Conservation (phyloP, 1,140 invertebrate species). For the Uloborus diversus region DNA sequence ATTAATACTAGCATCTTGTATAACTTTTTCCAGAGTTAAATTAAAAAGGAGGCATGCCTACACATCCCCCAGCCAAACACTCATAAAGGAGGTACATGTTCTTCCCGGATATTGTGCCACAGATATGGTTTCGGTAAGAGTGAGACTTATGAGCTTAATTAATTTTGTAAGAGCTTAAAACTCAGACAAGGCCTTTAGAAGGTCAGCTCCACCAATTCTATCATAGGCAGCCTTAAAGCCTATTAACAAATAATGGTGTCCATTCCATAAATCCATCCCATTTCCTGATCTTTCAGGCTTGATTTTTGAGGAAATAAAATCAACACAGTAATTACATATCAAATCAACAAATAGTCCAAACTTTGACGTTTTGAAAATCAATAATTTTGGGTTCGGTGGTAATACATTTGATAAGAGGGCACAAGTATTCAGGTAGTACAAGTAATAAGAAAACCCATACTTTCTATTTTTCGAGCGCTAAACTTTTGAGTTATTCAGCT, state of each 20-base stretch:
- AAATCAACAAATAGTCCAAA: too few relatives aligned
- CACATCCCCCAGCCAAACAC: neutral
- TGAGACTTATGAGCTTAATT: neutral
- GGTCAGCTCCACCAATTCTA: neutral
- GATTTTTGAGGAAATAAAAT: too few relatives aligned
- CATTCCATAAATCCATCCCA: neutral
- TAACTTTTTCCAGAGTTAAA: neutral
- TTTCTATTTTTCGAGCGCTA: too few relatives aligned
- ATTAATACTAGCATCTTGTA: neutral
- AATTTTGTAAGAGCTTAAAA: neutral
- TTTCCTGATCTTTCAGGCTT: too few relatives aligned
- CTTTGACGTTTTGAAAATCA: too few relatives aligned
- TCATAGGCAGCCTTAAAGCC: neutral
- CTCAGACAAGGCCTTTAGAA: neutral
- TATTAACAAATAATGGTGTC: neutral
- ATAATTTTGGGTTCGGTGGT: too few relatives aligned
- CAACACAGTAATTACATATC: too few relatives aligned
- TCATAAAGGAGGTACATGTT: neutral
- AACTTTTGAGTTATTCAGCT: too few relatives aligned
- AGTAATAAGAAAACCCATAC: too few relatives aligned
- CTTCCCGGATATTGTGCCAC: neutral
- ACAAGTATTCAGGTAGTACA: too few relatives aligned
- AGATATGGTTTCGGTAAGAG: neutral
- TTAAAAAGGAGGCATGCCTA: neutral
- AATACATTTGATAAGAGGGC: too few relatives aligned